Conservation (phyloP, 2,113 vertebrate genomes). For the Equus przewalskii region DNA sequence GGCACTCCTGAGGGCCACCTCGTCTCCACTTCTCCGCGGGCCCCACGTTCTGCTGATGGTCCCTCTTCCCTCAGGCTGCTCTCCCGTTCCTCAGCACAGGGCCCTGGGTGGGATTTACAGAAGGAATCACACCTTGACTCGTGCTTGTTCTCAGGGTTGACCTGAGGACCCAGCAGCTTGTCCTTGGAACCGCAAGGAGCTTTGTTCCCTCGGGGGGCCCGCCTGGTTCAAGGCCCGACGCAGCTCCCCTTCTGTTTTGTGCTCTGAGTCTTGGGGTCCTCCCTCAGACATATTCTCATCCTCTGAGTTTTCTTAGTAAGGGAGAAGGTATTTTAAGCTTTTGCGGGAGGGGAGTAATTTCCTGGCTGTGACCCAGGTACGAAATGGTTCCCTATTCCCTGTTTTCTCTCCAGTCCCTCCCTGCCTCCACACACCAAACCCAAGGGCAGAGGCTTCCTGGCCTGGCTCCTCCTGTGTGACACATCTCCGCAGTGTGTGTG, state of each 20-base stretch:
- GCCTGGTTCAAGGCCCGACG: background rate
- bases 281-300: background rate
- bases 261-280: background rate
- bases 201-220: fast-evolving
- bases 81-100: no score
- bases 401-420: background rate
- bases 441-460: background rate
- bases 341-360: background rate
- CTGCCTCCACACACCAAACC: background rate
- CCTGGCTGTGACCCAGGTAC: background rate
- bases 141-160: background rate
- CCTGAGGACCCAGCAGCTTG: background rate
- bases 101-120: background rate
- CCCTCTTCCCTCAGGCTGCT: background rate
- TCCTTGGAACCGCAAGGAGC: background rate
- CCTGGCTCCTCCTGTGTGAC: background rate
- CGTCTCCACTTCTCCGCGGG: fast-evolving
- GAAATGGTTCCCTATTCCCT: background rate
- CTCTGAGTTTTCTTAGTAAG: background rate
- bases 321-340: background rate
- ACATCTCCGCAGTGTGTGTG: fast-evolving
- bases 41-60: background rate
- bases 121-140: fast-evolving
- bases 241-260: background rate
- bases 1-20: fast-evolving